Evolutionary conservation across 2,113 vertebrate genomes (phyloP), one percentile per base, ranked within the genome.

Genomic region (Anolis sagrei): DNA sequence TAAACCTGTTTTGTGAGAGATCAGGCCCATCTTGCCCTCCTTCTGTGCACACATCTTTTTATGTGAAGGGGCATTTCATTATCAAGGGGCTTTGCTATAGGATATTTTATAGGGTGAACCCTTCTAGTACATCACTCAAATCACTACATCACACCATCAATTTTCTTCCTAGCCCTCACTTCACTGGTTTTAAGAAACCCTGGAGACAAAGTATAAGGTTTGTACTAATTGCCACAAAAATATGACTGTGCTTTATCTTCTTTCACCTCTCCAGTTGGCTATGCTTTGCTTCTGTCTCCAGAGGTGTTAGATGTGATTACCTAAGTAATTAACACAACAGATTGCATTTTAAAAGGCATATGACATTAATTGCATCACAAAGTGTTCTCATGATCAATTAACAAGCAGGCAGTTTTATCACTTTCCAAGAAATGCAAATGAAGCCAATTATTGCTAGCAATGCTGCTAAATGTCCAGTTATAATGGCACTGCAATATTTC

Each of bases 271-370:
- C 89, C 92, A 95, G 90, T 93, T 93, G 88, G 80, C 90, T 87
- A 82, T 85, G 68, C 89, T 93, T 88, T 93, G 87, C 90, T 93
- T 14, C 88, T 77, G 75, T 93, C 91, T 94, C 90, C 86, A 90
- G 81, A 94, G 90, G 85, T 87, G 92, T 93, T 94, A 90, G 93
- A 86, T 89, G 86, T 93, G 94, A 95, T 96, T 96, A 94, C 87
- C 91, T 89, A 95, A 93, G 91, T 92, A 95, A 96, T 96, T 96
- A 96, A 91, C 93, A 94, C 87, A 86, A 93, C 92, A 94, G 88
- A 91, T 81, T 93, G 93, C 88, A 89, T 93, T 95, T 95, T 94
- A 90, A 92, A 93, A 89, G 72, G 85, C 82, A 87, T 69, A 85
- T 92, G 93, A 94, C 89, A 94, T 92, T 86, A 93, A 93, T 86